Evolutionary conservation across 2,888 invertebrate species (phyloP), one percentile per base, ranked within the genome.

Genomic region (Camponotus fellah): DNA sequence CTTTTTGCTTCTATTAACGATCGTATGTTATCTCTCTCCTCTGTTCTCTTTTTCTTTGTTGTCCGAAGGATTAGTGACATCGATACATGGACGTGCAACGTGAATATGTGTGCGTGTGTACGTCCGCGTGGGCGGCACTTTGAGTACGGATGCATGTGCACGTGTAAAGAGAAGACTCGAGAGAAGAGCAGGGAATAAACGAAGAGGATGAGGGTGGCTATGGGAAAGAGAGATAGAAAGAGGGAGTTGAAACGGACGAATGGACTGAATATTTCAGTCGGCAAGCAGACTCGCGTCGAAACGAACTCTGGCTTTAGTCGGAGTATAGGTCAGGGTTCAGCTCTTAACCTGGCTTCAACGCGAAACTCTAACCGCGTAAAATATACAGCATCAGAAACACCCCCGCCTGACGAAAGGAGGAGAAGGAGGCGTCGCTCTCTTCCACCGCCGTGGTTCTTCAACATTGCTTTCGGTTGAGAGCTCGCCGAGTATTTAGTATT

Each of bases 181-280:
- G 72, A 53, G n/a, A 3, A 56, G 3, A 32, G 37, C n/a, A 2
- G 32, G 8, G 37, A 43, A 60, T 17, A 17, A 1, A 65, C n/a
- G 66, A 56, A 75, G 26, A 76, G 66, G 58, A 64, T 58, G 72
- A 60, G 21, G 14, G 49, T 71, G 21, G 68, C 37, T 21, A 49
- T 56, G 21, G 37, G 43, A 40, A 82, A 68, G 34, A 80, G 12
- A 64, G 9, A 49, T 34, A 34, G 64, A 71, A 85, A 86, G 82
- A 58, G 77, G 81, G 69, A 83, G 85, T 66, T 74, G 85, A 71
- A 86, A 80, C 75, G 60, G 76, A 71, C 58, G 85, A 86, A 86
- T 75, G 85, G 89, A 49, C 49, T 92, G 90, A 92, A 92, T 92
- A 93, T 93, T 92, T 93, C 86, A 92, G 87, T 86, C 74, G 83